A percentile compares a stretch with the other conserved stretches of the same genome.
These are phyloP conservation scores for honey bee (Apis mellifera) DNA, from an alignment of 1,140 invertebrate genomes.

Conservation along the genomic window DNA sequence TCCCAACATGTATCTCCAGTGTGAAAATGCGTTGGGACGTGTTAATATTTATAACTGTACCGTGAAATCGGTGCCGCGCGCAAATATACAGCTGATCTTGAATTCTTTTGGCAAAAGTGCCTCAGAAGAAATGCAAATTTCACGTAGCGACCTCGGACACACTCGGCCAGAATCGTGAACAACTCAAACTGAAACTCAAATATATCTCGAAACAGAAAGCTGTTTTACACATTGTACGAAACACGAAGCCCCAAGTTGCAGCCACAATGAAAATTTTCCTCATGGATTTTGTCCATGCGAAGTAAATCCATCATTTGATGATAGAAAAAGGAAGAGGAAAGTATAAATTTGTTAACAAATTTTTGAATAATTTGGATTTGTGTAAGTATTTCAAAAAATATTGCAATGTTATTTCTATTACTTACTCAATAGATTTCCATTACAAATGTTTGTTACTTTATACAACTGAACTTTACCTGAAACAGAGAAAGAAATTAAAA, in stretches of 20 bases:
- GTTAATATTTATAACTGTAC: slow-evolving; percentile 33
- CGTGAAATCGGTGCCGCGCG: slow-evolving; percentile 6
- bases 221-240: slow-evolving; percentile 3
- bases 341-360: neutral
- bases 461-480: slow-evolving; percentile 26
- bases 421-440: neutral
- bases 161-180: slow-evolving; percentile 32
- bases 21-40: neutral
- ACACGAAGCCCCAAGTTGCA: neutral
- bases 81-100: slow-evolving; percentile 32
- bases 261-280: neutral
- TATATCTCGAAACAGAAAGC: slow-evolving; percentile 16
- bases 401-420: neutral
- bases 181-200: slow-evolving; percentile 46
- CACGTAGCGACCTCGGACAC: neutral
- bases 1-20: neutral
- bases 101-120: slow-evolving; percentile 55
- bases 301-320: neutral
- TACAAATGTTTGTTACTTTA: neutral
- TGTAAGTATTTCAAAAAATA: too few species aligned
- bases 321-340: neutral
- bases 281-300: neutral
- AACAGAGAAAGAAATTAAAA: slow-evolving; percentile 6
- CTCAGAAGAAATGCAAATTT: slow-evolving; percentile 41
- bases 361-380: neutral